Percentiles rank a stretch among this genome's conserved stretches.
phyloP scores from a whole-genome alignment of 2,797 vertebrate species.

The Tolypeutes matacus region DNA sequence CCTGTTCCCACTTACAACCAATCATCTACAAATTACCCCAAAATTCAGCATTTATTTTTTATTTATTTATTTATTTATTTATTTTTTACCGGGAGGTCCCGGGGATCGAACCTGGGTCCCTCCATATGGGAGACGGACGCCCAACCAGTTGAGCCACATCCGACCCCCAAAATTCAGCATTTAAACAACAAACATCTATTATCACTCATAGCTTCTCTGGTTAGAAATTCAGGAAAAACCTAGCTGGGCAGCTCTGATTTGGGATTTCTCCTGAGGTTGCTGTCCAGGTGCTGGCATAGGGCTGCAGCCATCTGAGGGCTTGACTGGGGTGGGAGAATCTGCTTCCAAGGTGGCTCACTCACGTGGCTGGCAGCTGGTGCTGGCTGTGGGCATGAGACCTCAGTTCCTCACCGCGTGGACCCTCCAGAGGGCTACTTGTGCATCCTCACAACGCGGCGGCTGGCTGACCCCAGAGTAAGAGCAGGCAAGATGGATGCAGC shows the following conservation, averaged over 20 bases:
- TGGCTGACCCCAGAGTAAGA: background rate
- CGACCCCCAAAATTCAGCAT: background rate
- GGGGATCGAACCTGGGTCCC: too few species aligned
- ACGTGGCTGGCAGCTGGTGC: background rate
- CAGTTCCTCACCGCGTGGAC: accelerated
- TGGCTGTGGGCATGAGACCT: background rate
- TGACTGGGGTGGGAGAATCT: background rate
- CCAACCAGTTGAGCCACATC: too few species aligned
- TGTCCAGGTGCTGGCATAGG: background rate
- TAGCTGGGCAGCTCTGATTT: background rate
- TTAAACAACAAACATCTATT: background rate
- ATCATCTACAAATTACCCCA: background rate
- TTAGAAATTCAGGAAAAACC: background rate
- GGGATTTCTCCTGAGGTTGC: background rate
- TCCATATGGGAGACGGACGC: too few species aligned
- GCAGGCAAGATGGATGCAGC: background rate
- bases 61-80: too few species aligned
- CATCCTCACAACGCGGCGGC: background rate
- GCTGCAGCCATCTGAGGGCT: background rate
- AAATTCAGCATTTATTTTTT: background rate
- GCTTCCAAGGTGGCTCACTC: background rate
- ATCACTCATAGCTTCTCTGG: background rate
- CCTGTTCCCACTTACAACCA: background rate
- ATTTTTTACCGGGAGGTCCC: too few species aligned
- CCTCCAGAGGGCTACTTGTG: background rate